Evolutionary conservation across 2,888 invertebrate genomes (phyloP).

Genomic region (Linyphia triangularis): DNA sequence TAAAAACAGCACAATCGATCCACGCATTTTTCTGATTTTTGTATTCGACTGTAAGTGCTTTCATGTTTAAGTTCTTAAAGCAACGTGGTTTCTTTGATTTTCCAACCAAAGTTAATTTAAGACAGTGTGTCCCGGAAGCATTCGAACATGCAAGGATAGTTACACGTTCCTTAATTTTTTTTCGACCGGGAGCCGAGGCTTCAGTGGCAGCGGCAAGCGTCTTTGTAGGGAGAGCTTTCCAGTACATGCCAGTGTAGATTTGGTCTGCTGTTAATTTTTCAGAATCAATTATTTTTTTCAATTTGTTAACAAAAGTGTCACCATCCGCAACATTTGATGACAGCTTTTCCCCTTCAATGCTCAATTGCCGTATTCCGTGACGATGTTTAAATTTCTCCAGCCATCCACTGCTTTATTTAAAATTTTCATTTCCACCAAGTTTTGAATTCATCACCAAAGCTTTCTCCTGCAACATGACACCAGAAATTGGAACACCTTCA

Average conservation of each 20-base stretch:
- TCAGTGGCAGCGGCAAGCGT: background rate
- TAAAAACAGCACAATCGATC: too few relatives aligned
- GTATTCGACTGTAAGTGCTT: too few relatives aligned
- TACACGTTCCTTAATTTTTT: background rate
- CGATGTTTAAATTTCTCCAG: too few relatives aligned
- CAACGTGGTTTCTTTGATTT: background rate
- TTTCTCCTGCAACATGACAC: background rate
- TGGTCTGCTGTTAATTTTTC: background rate
- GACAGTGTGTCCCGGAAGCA: background rate
- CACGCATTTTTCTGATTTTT: too few relatives aligned
- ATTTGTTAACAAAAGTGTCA: background rate
- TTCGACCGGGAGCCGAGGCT: background rate
- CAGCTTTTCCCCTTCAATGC: background rate
- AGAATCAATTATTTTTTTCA: background rate
- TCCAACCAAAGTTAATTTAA: background rate
- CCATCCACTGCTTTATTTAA: too few relatives aligned
- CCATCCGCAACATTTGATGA: background rate
- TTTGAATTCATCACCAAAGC: background rate
- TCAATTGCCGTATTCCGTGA: too few relatives aligned
- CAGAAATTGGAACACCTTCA: background rate
- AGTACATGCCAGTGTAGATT: background rate
- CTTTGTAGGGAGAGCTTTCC: background rate
- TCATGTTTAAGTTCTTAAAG: too few relatives aligned
- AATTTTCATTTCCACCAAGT: background rate
- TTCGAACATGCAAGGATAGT: slow-evolving; percentile 1